Evolutionary conservation across 1,140 invertebrate genomes (phyloP), one percentile per base, ranked within the genome.

Genomic region (Drosophila tani): DNA sequence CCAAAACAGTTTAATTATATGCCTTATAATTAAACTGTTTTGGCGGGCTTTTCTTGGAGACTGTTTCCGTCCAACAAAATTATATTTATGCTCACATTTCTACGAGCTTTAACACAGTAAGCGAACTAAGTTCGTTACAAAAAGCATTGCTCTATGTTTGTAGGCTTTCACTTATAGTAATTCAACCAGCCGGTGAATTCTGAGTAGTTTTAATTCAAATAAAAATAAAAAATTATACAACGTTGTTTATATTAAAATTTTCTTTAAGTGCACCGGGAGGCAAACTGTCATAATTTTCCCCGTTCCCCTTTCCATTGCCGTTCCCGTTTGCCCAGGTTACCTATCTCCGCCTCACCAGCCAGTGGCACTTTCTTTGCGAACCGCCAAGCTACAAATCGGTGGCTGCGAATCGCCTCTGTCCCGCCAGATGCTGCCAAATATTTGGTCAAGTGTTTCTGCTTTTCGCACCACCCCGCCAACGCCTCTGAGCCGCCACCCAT

Each of bases 361-460:
- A 32, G 62, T 74, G 68, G 65, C 70, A 88, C 84, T 87, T 87
- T 87, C 83, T 88, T 88, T 57, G 50, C 59, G 47, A 56, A 78
- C 56, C 60, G 57, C 24, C 59, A 29, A 32, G 32, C 32, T 64
- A 80, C 59, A 74, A 74, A 74, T 73, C 73, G 73, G 50, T 55
- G 59, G 56, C 55, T 73, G 43, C 21, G 56, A 38, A 35, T 76
- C 63, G 71, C 59, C 45, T 64, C 58, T 24, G 41, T 32, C 41
- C 35, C 50, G 64, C 51, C 46, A 59, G 75, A 62, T 70, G 59
- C 76, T 79, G 64, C 65, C 80, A 87, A 87, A 82, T 86, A 77
- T 86, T 87, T 82, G 67, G 63, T 67, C 75, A 79, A 83, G 56
- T 85, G 82, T 67, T 66, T 78, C 57, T 68, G 57, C 49, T 69